Conservation (phyloP, 2,888 invertebrate genomes). For the Ecliptopera silaceata region DNA sequence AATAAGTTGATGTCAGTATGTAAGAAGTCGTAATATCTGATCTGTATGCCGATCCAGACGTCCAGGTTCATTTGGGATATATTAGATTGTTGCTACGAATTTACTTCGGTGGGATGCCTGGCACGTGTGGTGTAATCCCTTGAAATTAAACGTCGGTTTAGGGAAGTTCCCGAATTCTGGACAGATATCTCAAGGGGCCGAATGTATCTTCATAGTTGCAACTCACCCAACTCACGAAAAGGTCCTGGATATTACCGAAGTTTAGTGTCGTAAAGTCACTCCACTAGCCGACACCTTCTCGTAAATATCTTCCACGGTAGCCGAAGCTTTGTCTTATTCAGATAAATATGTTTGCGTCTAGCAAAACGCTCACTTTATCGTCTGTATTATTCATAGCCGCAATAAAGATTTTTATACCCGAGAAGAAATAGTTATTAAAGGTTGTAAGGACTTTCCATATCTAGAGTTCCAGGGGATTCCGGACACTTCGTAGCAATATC, state of each 20-base stretch:
- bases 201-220: conserved; percentile 39
- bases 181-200: conserved; percentile 48
- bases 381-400: conserved; percentile 44
- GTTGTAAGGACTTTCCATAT: conserved; percentile 25
- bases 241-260: conserved; percentile 40
- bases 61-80: conserved; percentile 28
- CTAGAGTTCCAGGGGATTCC: conserved; percentile 10
- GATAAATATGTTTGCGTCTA: conserved; percentile 50
- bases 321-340: conserved; percentile 45
- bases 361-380: conserved; percentile 41
- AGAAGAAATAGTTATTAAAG: conserved; percentile 33
- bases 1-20: neutral
- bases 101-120: conserved; percentile 39
- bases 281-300: conserved; percentile 33
- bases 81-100: conserved; percentile 29
- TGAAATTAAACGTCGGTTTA: conserved; percentile 43
- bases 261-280: conserved; percentile 38
- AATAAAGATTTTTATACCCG: conserved; percentile 45
- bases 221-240: conserved; percentile 32
- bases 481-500: conserved; percentile 13
- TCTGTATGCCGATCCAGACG: conserved; percentile 27
- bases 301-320: conserved; percentile 45
- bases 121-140: conserved; percentile 46
- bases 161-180: conserved; percentile 21
- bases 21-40: conserved; percentile 12